These are phyloP conservation scores for Alosa alosa DNA, from an alignment of 2,113 vertebrate genomes.

Conservation along the genomic window DNA sequence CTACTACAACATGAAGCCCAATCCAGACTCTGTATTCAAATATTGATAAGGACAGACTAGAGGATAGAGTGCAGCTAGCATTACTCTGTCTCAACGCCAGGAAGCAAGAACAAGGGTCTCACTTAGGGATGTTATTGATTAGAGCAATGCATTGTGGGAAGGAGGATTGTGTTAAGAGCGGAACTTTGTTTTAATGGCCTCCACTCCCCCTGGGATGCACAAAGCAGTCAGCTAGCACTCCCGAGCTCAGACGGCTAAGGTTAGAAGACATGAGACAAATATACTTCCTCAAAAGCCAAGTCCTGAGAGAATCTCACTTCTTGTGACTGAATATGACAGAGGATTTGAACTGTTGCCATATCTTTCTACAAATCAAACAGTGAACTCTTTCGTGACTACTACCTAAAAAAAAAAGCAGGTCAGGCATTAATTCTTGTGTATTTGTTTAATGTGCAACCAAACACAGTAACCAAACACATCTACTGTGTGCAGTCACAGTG, in stretches of 20 bases:
- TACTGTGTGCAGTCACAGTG: background rate
- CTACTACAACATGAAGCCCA: background rate
- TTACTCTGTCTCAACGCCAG: constrained; percentile 25
- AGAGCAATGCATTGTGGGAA: constrained; percentile 25
- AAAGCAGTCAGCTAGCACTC: background rate
- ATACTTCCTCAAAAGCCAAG: background rate
- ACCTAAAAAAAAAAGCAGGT: background rate
- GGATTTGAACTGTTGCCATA: background rate
- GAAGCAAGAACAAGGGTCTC: constrained; percentile 30
- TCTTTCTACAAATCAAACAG: background rate
- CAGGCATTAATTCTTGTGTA: background rate
- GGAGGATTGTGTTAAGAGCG: constrained; percentile 29
- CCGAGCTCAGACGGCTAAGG: background rate
- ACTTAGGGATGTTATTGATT: constrained; percentile 53
- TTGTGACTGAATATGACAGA: background rate
- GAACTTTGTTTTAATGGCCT: constrained; percentile 45
- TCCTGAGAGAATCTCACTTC: background rate
- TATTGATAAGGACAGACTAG: constrained; percentile 47
- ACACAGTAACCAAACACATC: too few species aligned
- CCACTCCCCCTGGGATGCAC: constrained; percentile 10
- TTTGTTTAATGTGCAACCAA: background rate
- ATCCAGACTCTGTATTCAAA: constrained; percentile 35
- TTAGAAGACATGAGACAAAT: background rate
- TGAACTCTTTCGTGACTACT: background rate
- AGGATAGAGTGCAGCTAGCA: constrained; percentile 37